A percentile compares a stretch with the other conserved stretches of the same genome.
phyloP scores from a whole-genome alignment of 2,113 vertebrate genomes.

The Callorhinus ursinus region DNA sequence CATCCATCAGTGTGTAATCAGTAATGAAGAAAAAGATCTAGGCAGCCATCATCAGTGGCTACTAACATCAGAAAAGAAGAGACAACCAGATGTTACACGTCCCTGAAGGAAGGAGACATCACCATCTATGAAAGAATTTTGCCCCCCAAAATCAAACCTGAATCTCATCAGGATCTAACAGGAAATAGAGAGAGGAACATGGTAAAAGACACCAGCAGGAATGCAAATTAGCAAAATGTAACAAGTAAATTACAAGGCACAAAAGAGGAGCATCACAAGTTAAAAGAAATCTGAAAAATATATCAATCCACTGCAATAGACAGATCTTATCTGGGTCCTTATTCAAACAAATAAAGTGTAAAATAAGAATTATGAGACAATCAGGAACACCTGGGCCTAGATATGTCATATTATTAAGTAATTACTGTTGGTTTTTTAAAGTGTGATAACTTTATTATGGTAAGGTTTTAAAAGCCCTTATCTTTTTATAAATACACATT shows the following conservation, averaged over 20 bases:
- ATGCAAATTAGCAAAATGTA: not conserved
- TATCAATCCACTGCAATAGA: not conserved
- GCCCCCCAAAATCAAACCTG: not conserved
- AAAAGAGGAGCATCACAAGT: not conserved
- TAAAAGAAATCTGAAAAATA: not conserved
- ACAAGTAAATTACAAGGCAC: not conserved
- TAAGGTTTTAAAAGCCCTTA: not conserved
- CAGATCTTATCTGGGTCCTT: not conserved
- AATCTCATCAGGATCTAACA: not conserved
- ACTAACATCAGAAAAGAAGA: not conserved
- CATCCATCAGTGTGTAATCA: not conserved
- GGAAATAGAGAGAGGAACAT: not conserved
- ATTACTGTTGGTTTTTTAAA: not conserved
- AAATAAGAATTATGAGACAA: not conserved
- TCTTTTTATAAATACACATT: not conserved
- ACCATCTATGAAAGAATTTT: not conserved
- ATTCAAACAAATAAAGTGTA: not conserved
- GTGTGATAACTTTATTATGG: not conserved
- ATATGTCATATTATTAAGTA: not conserved
- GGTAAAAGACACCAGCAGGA: not conserved
- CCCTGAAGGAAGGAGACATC: not conserved
- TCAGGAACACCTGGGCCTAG: not conserved
- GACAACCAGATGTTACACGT: not conserved
- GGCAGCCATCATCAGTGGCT: not conserved
- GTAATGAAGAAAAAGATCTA: not conserved